A percentile compares a stretch with the other conserved stretches of the same genome.
Evolutionary conservation across 2,797 vertebrate species (phyloP).

Genomic region (Scomberomorus guttatus): DNA sequence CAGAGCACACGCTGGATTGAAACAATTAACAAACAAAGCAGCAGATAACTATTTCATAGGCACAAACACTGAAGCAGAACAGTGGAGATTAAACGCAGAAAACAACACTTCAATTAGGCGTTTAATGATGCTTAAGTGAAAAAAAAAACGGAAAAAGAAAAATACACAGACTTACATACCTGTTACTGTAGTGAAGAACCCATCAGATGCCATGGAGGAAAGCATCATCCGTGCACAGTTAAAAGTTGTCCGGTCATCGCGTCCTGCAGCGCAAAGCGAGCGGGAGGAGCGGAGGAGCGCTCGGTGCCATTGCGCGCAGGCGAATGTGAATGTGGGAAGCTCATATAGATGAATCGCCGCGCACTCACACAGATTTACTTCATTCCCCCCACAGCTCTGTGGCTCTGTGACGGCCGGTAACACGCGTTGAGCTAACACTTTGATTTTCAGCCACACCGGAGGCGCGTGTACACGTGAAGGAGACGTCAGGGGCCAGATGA

Average conservation of each 20-base stretch:
- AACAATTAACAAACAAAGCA: conserved; percentile 7
- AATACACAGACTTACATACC: conserved; percentile 61
- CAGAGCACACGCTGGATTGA: neutral
- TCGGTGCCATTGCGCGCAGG: conserved; percentile 74
- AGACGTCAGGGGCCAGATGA: conserved; percentile 46
- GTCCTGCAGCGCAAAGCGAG: conserved; percentile 45
- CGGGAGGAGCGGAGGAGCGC: conserved; percentile 54
- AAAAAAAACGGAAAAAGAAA: too few relatives aligned
- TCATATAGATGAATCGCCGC: conserved; percentile 29
- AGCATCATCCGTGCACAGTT: conserved; percentile 53
- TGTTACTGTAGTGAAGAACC: conserved; percentile 72
- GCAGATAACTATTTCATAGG: neutral
- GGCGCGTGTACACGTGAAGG: conserved; percentile 24
- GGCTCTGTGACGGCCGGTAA: conserved; percentile 15
- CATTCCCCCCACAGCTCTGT: conserved; percentile 10
- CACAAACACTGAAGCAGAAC: neutral
- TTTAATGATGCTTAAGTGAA: neutral
- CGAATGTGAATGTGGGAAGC: conserved; percentile 42
- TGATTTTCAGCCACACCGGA: conserved; percentile 15
- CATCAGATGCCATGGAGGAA: conserved; percentile 70
- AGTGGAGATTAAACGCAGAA: neutral
- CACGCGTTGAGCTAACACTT: conserved; percentile 2
- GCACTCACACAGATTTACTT: conserved; percentile 32
- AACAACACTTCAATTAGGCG: neutral
- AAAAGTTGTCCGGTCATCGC: conserved; percentile 70